Conservation (phyloP, 2,888 invertebrate species). For the Volucella inflata region DNA sequence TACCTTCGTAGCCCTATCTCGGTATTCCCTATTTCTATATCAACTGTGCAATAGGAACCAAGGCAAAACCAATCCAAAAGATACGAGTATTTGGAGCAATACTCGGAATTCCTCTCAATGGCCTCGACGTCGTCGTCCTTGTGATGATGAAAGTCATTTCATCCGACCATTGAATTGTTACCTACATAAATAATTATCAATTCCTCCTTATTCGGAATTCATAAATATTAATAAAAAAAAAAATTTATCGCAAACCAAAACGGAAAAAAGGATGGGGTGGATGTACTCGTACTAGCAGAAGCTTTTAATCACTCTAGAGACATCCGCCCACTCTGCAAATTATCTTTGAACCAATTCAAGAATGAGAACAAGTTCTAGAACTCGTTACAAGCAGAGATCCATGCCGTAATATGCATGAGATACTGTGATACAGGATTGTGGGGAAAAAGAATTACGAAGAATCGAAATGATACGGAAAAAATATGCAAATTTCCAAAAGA, state of each 20-base stretch:
- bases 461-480: background rate
- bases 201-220: conserved; percentile 45
- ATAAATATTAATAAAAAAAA: conserved; percentile 61
- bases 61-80: conserved; percentile 11
- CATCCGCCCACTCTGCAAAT: conserved; percentile 55
- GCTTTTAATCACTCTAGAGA: conserved; percentile 55
- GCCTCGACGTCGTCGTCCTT: background rate
- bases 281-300: background rate
- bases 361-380: background rate
- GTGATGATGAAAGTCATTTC: conserved; percentile 44
- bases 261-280: background rate
- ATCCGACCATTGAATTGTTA: conserved; percentile 59
- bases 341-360: conserved; percentile 19
- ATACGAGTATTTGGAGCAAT: background rate
- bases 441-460: background rate
- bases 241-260: conserved; percentile 28
- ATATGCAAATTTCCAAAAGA: conserved; percentile 35
- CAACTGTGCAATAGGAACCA: background rate
- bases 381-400: conserved; percentile 34
- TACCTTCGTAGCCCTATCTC: background rate
- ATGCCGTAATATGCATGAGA: conserved; percentile 36
- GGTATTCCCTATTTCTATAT: no score
- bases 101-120: conserved; percentile 32
- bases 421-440: conserved; percentile 6
- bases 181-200: conserved; percentile 60